Conservation (phyloP, 2,113 vertebrate genomes). For the Herpetotheres cachinnans region DNA sequence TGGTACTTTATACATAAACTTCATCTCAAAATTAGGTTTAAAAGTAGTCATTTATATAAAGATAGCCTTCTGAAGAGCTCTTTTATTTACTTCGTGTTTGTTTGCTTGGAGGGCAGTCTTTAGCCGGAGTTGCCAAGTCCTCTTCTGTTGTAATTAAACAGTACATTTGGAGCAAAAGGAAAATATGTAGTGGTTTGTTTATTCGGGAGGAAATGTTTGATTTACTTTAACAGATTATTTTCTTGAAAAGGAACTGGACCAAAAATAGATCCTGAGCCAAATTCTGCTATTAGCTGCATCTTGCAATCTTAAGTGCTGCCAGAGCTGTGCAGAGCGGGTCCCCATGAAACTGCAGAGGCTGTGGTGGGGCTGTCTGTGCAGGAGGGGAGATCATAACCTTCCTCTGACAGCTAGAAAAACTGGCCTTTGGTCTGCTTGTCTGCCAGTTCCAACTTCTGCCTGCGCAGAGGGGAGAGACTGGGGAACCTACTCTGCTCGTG, state of each 20-base stretch:
- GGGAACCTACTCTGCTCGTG: rapidly evolving
- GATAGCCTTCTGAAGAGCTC: not conserved
- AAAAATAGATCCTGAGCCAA: not conserved
- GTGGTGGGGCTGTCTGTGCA: not conserved
- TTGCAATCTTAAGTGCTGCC: rapidly evolving
- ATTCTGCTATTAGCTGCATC: not conserved
- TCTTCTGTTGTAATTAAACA: not conserved
- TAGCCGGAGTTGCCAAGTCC: not conserved
- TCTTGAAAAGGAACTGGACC: not conserved
- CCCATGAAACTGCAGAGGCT: not conserved
- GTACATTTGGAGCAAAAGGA: not conserved
- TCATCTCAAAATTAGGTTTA: not conserved
- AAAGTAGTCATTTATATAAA: not conserved
- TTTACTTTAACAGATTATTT: constrained; percentile 14
- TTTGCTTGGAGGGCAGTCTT: not conserved
- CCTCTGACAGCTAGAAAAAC: not conserved
- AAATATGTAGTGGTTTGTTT: constrained; percentile 1
- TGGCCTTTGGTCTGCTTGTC: not conserved
- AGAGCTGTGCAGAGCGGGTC: not conserved
- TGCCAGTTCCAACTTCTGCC: not conserved
- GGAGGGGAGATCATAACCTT: not conserved
- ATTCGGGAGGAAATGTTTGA: not conserved
- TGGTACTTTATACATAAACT: not conserved
- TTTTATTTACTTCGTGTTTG: not conserved
- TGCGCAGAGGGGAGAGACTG: rapidly evolving